Evolutionary conservation across 2,888 invertebrate genomes (phyloP), one percentile per base, ranked within the genome.

Genomic region (Pseudococcus jackbeardsleyi): DNA sequence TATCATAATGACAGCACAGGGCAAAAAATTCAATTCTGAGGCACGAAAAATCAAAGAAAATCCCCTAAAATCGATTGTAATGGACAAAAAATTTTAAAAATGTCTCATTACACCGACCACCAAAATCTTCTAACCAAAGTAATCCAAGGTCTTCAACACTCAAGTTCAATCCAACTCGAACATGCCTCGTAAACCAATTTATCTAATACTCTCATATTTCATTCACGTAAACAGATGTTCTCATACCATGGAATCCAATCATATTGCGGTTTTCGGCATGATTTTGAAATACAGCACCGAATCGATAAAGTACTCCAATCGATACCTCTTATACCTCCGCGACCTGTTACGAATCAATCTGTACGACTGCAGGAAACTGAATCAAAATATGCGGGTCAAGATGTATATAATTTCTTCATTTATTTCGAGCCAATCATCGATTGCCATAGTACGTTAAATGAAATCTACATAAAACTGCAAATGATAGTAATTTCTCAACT

Each of bases 331-430:
- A 54, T 22, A 9, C 1, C 12, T 64, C 9, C 12, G 59, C 19
- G 9, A 64, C 64, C 64, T 64, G 64, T 64, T 64, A 64, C 64
- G 22, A 64, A 64, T 64, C 64, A 22, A 64, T 64, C 64, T 64
- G 22, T 59, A 64, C 64, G 9, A 64, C 22, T 64, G 64, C 9
- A 64, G 64, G 64, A 64, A 64, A 64, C 22, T 9, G 22, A 64
- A 64, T 64, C 64, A 22, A 64, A 64, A 9, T 64, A 64, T 64
- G 22, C 64, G 64, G 64, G 64, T 64, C 64, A 64, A 9, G 11
- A 64, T 22, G 64, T 64, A 22, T 64, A 22, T 64, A 22, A 64
- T 22, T 64, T 64, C 22, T 64, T 64, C 64, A 64, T 64, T 59
- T 22, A 64, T 19, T 22, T 17, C 8, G 7, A 64, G 22, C 64